These are phyloP conservation scores for Hyposmocoma kahamanoa DNA, from an alignment of 1,140 invertebrate species.

Conservation along the genomic window DNA sequence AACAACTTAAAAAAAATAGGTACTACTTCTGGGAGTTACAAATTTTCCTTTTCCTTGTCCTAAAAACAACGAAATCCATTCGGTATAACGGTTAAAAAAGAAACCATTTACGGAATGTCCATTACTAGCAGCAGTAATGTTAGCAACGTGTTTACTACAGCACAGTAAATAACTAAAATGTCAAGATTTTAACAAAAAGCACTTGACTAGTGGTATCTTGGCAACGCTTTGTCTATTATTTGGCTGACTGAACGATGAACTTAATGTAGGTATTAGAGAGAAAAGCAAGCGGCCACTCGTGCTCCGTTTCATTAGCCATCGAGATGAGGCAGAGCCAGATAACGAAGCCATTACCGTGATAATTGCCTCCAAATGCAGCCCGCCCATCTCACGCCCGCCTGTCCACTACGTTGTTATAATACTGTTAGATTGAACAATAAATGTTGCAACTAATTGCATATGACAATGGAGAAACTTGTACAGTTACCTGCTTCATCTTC, in stretches of 20 bases:
- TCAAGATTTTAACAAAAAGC: too few species aligned
- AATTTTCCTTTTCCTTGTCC: too few species aligned
- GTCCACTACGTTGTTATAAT: too few species aligned
- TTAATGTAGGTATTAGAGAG: slow-evolving; percentile 8
- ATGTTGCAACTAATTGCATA: too few species aligned
- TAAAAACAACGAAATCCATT: neutral
- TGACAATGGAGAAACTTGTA: too few species aligned
- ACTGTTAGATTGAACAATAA: too few species aligned
- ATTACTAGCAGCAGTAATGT: slow-evolving; percentile 4
- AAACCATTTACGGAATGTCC: slow-evolving; percentile 11
- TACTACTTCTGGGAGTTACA: too few species aligned
- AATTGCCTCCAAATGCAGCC: slow-evolving; percentile 38
- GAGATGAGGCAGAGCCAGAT: slow-evolving; percentile 41
- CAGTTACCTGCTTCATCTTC: too few species aligned
- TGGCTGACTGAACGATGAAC: slow-evolving; percentile 6
- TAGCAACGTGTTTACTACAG: neutral
- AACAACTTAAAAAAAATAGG: too few species aligned
- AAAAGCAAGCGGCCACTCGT: slow-evolving; percentile 22
- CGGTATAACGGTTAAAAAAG: slow-evolving; percentile 13
- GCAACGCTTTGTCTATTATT: neutral
- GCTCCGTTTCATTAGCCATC: slow-evolving; percentile 34
- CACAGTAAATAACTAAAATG: neutral
- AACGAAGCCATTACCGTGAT: slow-evolving; percentile 48
- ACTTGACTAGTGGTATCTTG: neutral
- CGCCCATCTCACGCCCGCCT: slow-evolving; percentile 23